phyloP scores from a whole-genome alignment of 2,797 vertebrate genomes.

The Silurus lanzhouensis region DNA sequence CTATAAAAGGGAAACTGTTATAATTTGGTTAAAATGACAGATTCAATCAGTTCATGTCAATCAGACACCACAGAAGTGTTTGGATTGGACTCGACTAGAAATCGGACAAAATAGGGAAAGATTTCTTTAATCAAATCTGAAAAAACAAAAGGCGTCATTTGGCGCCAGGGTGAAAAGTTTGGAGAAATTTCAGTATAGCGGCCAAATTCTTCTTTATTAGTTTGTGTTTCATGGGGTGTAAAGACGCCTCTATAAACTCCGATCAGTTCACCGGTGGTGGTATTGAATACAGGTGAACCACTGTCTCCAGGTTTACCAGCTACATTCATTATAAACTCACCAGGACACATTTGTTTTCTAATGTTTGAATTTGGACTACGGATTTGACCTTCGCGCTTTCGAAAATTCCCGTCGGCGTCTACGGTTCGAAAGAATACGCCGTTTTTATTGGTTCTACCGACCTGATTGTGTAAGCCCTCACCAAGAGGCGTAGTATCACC shows the following conservation, averaged over 20 bases:
- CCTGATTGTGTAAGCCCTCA: conserved; percentile 1
- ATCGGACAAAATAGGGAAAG: too few relatives aligned
- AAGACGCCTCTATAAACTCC: not conserved
- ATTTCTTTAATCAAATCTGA: too few relatives aligned
- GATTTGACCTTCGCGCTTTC: not conserved
- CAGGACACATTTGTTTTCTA: not conserved
- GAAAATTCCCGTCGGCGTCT: not conserved
- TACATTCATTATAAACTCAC: not conserved
- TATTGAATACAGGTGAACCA: conserved; percentile 6
- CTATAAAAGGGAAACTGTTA: too few relatives aligned
- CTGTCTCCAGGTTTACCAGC: conserved; percentile 6
- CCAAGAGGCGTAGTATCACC: not conserved
- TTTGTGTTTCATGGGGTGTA: not conserved
- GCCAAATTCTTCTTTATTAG: not conserved
- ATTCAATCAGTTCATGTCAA: too few relatives aligned
- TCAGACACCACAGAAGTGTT: too few relatives aligned
- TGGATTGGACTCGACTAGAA: too few relatives aligned
- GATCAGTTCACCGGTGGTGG: not conserved
- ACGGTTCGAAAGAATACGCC: not conserved
- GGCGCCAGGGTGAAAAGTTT: not conserved
- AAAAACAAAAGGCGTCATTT: not conserved
- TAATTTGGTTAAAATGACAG: too few relatives aligned
- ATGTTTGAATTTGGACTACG: not conserved
- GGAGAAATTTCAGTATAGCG: not conserved
- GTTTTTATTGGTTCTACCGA: not conserved